Conservation (phyloP, 2,888 invertebrate genomes). For the Folsomia manolachei region DNA sequence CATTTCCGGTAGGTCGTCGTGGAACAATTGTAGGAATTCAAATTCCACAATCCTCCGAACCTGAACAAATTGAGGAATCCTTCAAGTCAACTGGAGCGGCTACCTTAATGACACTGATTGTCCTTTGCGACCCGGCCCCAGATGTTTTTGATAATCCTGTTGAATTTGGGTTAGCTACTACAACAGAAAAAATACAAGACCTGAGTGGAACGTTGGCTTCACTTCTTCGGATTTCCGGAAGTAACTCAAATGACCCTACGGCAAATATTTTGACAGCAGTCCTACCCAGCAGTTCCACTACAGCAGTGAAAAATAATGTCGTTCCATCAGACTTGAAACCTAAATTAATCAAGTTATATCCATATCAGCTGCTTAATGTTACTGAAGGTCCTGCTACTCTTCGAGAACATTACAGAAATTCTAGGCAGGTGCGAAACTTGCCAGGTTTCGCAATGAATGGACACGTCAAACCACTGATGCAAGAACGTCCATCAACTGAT, state of each 20-base stretch:
- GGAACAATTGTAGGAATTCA: slow-evolving; percentile 76
- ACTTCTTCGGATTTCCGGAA: slow-evolving; percentile 27
- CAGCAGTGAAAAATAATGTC: neutral
- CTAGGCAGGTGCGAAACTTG: neutral
- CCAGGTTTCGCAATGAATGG: neutral
- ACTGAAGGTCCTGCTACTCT: slow-evolving; percentile 28
- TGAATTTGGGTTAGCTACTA: neutral
- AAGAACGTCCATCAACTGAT: too few species aligned
- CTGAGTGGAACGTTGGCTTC: slow-evolving; percentile 25
- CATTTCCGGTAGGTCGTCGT: slow-evolving; percentile 75
- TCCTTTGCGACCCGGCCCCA: slow-evolving; percentile 44
- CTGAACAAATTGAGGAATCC: slow-evolving; percentile 42
- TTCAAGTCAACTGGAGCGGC: slow-evolving; percentile 44
- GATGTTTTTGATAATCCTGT: slow-evolving; percentile 43
- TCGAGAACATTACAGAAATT: neutral
- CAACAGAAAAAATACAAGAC: slow-evolving; percentile 20
- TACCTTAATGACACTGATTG: slow-evolving; percentile 36
- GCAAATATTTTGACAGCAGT: neutral
- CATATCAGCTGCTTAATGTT: slow-evolving; percentile 45
- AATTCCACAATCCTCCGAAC: slow-evolving; percentile 32
- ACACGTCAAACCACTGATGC: neutral
- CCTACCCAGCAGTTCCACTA: neutral
- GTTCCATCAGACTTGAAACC: slow-evolving; percentile 18
- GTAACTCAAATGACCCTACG: too few species aligned
- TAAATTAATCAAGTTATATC: slow-evolving; percentile 43